Evolutionary conservation across 2,113 vertebrate genomes (phyloP), one percentile per base, ranked within the genome.

Genomic region (Eclectus roratus): DNA sequence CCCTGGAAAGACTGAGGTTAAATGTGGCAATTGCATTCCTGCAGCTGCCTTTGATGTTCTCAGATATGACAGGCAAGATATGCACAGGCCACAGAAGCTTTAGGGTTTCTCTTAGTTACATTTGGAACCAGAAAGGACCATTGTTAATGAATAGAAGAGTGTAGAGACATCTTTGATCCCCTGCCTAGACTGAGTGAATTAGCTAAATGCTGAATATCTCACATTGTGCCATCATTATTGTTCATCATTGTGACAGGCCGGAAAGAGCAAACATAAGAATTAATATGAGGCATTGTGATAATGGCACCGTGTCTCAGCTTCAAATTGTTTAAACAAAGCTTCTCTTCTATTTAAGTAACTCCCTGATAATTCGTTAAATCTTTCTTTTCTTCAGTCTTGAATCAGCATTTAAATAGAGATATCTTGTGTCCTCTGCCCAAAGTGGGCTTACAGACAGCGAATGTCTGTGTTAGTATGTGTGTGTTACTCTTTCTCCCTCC

Each of bases 201-300:
- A 85, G 52, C 76, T 88, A 80, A 88, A 77, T 83, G 76, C 55
- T 63, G 88, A 82, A 10, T 93, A 68, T 90, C 90, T 91, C 20
- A 1, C 56, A 17, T 25, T 85, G 52, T 85, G 58, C 41, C 18
- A n/a, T 85, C 68, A 71, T 94, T 86, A 74, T 83, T 68, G 89
- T 79, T 94, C 90, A 80, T 96, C 90, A 83, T 39, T 93, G 58
- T 91, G 90, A 85, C 85, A 71, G 68, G 68, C 60, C 7, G 6
- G 89, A 96, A 93, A 91, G 85, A 93, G 72, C 93, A 91, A 94
- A 83, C 82, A 94, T 88, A 79, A 85, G 91, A 93, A 95, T 96
- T 95, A 94, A 91, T 88, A 68, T 3, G 1, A 71, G 1, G 28
- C 76, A 55, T 55, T 92, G 63, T 93, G 87, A 61, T 72, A 81